Evolutionary conservation across 2,113 vertebrate species (phyloP), one percentile per base, ranked within the genome.

Genomic region (Eleginops maclovinus): DNA sequence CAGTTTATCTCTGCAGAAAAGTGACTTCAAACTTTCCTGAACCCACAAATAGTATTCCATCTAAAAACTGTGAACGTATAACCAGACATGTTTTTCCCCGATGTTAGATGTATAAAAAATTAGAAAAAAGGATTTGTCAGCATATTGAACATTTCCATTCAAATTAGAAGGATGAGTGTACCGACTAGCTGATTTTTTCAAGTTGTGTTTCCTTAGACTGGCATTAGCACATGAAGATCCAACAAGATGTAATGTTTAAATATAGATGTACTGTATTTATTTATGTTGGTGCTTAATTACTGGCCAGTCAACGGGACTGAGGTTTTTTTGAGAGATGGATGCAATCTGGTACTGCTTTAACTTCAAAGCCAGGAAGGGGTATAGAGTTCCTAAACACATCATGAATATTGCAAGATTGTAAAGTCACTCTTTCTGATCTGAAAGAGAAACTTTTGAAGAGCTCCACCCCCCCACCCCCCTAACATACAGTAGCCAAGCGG

Each of bases 381-480:
- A 85, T 91, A 88, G 83, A 74, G 90, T 92, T 93, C 85, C 90
- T 91, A 89, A 93, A 93, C 88, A 90, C 90, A 90, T 93, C 86
- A 92, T 92, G 86, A 92, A 93, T 94, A 93, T 92, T 93, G 87
- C 87, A 94, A 81, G 64, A 89, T 84, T 90, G 90, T 83, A 89
- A 92, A 94, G 91, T 92, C 89, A 87, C 88, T 90, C 81, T 89
- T 91, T 88, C 89, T 89, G 86, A 93, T 89, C 72, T 91, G 83
- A 74, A 90, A 85, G 69, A 88, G 78, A 91, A 93, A 93, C 92
- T 93, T 94, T 88, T 91, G 81, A 93, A 88, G 89, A 76, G 58
- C 74, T 65, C 44, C 81, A 74, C 31, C 44, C 54, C 7, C 81
- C 64, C 67, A 50, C 41, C 55, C 51, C 56, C 72, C 78, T 74